Conservation (phyloP, 2,797 vertebrate genomes). For the Antrozous pallidus region DNA sequence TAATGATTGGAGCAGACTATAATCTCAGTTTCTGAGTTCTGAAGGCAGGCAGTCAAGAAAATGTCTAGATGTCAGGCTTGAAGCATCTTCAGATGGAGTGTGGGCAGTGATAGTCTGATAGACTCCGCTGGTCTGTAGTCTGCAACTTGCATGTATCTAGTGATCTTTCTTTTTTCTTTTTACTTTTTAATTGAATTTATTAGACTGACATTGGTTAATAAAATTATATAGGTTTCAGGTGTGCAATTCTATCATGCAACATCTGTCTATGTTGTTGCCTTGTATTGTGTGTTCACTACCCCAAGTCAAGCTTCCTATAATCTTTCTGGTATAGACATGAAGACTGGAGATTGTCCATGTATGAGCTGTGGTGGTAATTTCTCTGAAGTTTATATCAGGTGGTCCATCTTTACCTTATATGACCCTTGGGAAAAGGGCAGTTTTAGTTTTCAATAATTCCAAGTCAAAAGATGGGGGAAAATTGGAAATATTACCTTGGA, state of each 20-base stretch:
- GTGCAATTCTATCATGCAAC: background rate
- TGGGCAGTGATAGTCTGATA: background rate
- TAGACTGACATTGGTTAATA: background rate
- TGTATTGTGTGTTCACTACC: background rate
- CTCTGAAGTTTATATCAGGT: background rate
- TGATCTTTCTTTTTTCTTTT: background rate
- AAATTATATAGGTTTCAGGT: background rate
- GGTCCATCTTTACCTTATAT: background rate
- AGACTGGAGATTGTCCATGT: background rate
- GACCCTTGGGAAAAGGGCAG: background rate
- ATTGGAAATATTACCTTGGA: background rate
- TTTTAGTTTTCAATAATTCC: background rate
- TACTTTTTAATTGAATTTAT: background rate
- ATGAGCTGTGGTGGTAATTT: background rate
- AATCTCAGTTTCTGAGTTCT: background rate
- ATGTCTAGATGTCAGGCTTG: background rate
- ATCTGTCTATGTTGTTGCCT: background rate
- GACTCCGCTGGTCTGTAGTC: background rate
- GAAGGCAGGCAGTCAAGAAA: background rate
- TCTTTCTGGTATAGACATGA: background rate
- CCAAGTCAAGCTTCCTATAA: background rate
- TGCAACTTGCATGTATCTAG: background rate
- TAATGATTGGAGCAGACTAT: background rate
- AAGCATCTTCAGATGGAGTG: background rate
- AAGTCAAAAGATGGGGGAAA: background rate